Percentiles rank a stretch among this genome's conserved stretches.
phyloP scores from a whole-genome alignment of 2,888 invertebrate species.

The Himalopsyche kuldschensis region DNA sequence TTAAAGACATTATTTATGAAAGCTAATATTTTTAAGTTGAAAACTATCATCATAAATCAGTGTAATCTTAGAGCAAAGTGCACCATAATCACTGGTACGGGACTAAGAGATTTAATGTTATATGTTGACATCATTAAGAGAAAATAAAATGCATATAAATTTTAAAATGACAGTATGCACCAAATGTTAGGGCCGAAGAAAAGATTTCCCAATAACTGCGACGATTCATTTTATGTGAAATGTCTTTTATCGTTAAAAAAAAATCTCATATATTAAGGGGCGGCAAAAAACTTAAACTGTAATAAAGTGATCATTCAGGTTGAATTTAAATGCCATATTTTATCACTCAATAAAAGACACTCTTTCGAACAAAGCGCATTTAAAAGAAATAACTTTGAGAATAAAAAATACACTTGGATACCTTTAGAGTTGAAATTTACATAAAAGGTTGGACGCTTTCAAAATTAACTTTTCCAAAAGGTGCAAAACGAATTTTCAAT shows the following conservation, averaged over 20 bases:
- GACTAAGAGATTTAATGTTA: no score
- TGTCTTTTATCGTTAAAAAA: neutral
- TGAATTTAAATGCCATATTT: neutral
- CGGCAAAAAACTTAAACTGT: neutral
- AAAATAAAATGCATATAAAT: no score
- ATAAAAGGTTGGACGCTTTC: neutral
- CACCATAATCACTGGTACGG: no score
- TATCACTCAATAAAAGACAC: neutral
- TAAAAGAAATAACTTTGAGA: neutral
- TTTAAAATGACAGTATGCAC: no score
- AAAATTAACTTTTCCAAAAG: neutral
- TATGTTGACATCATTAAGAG: no score
- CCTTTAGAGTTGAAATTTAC: neutral
- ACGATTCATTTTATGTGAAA: neutral
- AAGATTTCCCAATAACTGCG: no score
- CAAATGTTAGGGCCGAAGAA: no score
- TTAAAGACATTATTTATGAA: no score
- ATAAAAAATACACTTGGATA: neutral
- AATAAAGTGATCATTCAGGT: neutral
- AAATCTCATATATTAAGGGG: neutral
- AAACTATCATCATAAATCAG: no score
- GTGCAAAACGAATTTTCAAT: neutral
- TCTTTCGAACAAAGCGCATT: neutral
- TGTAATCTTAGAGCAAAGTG: no score
- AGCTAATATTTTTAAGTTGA: no score